Evolutionary conservation across 2,888 invertebrate genomes (phyloP), one percentile per base, ranked within the genome.

Genomic region (Scaeva pyrastri): DNA sequence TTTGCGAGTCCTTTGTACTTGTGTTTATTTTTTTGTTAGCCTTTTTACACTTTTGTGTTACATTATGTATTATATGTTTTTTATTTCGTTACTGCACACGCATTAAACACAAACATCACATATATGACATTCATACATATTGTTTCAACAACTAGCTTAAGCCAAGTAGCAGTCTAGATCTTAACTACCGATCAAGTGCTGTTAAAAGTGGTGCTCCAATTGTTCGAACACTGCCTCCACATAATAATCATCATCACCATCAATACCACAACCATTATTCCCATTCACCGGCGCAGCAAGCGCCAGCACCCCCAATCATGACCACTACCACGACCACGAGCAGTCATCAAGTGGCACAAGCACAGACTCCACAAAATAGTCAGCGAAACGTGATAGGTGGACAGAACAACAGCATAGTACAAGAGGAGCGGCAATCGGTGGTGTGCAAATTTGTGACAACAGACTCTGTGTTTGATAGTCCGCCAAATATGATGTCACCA

Each of bases 401-500:
- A 55, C 12, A 12, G 39, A 45, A 21, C 7, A 60, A 21, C 36
- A 50, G 7, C 45, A 26, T 45, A 45, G 45, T 1, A 36, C 50
- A 21, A 8, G 31, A 68, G 11, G 52, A 68, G 11, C 43, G 43
- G 21, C 21, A 19, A 45, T 2, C 11, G 43, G 43, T 48, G 79
- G 43, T n/a, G n/a, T 58, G 55, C 48, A 85, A 88, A 36, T 79
- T 89, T 66, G 87, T 89, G 62, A 90, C 89, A 14, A 90, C 90
- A n/a, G 90, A 91, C 76, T 91, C 91, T 11, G 89, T 88, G 52
- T 92, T 91, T 88, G 92, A 92, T 87, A 90, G 88, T 79, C 92
- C 92, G 31, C 92, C 92, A 43, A 91, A 92, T 83, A 90, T 92
- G 89, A 90, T 91, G 60, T 91, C 92, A 56, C 92, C 92, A 16